phyloP scores from a whole-genome alignment of 2,797 vertebrate genomes.

The Arremon brunneinucha region DNA sequence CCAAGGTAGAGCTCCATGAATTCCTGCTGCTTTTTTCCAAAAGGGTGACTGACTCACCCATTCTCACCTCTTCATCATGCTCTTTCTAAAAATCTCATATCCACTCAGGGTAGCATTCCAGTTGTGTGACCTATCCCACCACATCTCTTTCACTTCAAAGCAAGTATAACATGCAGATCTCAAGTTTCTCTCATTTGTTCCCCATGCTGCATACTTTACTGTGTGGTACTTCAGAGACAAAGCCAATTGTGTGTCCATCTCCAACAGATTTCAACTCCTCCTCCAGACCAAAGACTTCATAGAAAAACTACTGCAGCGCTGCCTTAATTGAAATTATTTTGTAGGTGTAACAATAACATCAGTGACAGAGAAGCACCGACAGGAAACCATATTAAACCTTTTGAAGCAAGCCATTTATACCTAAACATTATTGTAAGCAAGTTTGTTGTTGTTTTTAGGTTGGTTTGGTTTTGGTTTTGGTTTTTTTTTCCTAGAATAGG shows the following conservation, averaged over 20 bases:
- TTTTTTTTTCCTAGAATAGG: background rate
- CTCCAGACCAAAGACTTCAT: background rate
- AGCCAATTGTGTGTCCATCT: background rate
- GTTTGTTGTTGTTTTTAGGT: background rate
- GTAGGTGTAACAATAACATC: rapidly evolving
- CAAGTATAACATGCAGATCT: background rate
- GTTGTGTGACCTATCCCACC: background rate
- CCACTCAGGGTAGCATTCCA: background rate
- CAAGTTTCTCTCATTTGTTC: background rate
- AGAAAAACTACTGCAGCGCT: background rate
- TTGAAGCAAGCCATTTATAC: background rate
- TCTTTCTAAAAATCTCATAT: background rate
- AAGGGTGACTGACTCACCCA: rapidly evolving
- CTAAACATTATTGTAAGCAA: background rate
- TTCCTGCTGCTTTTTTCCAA: background rate
- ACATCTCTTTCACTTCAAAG: background rate
- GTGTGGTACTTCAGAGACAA: background rate
- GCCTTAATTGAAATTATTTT: background rate
- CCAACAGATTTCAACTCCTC: background rate
- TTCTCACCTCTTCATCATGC: rapidly evolving
- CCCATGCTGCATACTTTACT: no score
- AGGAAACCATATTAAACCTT: background rate
- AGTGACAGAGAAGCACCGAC: background rate
- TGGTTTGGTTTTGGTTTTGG: rapidly evolving
- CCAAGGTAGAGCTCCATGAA: background rate